These are phyloP conservation scores for Drosophila serrata DNA, from an alignment of 1,140 invertebrate species.

Conservation along the genomic window DNA sequence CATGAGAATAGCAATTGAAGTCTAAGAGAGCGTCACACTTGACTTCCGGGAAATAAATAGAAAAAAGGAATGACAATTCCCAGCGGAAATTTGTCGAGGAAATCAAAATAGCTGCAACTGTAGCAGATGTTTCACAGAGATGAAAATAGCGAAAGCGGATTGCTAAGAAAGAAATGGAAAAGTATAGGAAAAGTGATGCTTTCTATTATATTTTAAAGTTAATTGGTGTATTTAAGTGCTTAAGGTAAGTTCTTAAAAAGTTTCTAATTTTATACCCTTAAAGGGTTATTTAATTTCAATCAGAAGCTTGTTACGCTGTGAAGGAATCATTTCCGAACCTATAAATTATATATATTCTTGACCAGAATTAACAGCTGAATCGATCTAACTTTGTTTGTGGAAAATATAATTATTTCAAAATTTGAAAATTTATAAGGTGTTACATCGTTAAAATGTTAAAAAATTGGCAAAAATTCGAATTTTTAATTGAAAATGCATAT, in stretches of 20 bases:
- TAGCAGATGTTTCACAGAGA: constrained; percentile 9
- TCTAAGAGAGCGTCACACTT: constrained; percentile 9
- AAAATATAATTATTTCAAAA: too few relatives aligned
- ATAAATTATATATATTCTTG: too few relatives aligned
- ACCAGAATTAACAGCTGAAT: too few relatives aligned
- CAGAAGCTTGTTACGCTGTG: too few relatives aligned
- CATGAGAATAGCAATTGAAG: constrained; percentile 14
- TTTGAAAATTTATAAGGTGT: too few relatives aligned
- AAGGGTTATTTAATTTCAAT: too few relatives aligned
- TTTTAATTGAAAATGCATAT: too few relatives aligned
- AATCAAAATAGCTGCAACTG: background rate
- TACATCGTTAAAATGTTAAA: too few relatives aligned
- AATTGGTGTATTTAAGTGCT: background rate
- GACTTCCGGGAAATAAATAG: constrained; percentile 2
- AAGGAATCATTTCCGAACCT: too few relatives aligned
- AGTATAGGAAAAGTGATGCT: background rate
- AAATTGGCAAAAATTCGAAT: too few relatives aligned
- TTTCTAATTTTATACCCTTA: too few relatives aligned
- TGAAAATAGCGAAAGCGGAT: constrained; percentile 9
- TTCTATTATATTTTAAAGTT: background rate
- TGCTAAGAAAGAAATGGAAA: background rate
- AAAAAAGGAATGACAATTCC: constrained; percentile 5
- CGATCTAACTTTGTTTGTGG: too few relatives aligned
- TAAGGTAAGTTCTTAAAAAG: background rate
- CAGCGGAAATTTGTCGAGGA: constrained; percentile 5